phyloP scores from a whole-genome alignment of 2,797 vertebrate species.

The Pelobates cultripes region DNA sequence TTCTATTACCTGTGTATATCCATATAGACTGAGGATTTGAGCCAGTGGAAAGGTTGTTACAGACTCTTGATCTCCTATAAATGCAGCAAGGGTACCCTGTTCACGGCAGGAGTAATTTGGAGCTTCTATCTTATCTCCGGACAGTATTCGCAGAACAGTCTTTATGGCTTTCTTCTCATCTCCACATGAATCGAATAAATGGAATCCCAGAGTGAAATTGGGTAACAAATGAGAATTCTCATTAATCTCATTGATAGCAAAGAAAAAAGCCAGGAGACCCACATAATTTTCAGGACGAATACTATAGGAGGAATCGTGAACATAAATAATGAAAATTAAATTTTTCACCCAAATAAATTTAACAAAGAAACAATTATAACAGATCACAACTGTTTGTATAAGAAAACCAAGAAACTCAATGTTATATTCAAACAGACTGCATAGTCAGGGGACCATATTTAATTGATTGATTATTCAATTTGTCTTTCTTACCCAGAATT shows the following conservation, averaged over 20 bases:
- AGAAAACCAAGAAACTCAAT: too few relatives aligned
- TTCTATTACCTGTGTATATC: background rate
- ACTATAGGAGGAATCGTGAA: background rate
- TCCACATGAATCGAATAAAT: background rate
- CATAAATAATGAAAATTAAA: background rate
- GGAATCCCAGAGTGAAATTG: background rate
- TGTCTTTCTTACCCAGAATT: too few relatives aligned
- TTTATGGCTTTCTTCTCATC: background rate
- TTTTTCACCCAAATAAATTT: too few relatives aligned
- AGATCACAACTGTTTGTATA: too few relatives aligned
- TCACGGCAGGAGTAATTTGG: conserved; percentile 4
- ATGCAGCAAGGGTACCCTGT: background rate
- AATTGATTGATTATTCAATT: too few relatives aligned
- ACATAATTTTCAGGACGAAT: too few relatives aligned
- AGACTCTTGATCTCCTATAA: background rate
- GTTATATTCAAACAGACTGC: too few relatives aligned
- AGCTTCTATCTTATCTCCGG: background rate
- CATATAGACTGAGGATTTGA: background rate
- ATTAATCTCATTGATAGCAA: background rate
- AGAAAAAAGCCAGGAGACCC: background rate
- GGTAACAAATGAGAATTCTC: background rate
- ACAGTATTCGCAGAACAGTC: background rate
- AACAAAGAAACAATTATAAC: too few relatives aligned
- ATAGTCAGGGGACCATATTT: too few relatives aligned
- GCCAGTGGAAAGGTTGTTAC: background rate